phyloP scores from a whole-genome alignment of 2,888 invertebrate genomes.

The Alcis repandata region DNA sequence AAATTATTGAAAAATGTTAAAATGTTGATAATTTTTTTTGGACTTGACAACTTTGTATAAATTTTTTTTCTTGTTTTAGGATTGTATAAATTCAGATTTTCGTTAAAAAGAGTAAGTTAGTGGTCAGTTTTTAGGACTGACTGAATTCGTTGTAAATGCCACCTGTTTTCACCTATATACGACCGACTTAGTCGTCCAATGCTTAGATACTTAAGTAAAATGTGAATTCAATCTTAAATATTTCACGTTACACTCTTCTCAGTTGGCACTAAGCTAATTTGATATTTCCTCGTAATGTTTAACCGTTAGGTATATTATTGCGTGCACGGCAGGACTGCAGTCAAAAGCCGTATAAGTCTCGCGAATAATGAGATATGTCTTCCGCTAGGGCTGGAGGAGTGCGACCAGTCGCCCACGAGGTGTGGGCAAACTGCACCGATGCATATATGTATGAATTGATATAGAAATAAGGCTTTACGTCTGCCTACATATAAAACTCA shows the following conservation, averaged over 20 bases:
- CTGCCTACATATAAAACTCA: too few species aligned
- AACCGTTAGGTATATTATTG: slow-evolving; percentile 2
- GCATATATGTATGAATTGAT: not conserved
- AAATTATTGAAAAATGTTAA: too few species aligned
- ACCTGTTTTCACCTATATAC: too few species aligned
- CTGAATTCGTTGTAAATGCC: too few species aligned
- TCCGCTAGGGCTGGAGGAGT: slow-evolving; percentile 50
- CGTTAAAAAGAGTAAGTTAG: too few species aligned
- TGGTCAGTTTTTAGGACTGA: too few species aligned
- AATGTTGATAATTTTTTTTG: too few species aligned
- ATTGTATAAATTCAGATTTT: too few species aligned
- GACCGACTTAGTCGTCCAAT: too few species aligned
- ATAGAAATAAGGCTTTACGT: not conserved
- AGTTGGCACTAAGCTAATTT: slow-evolving; percentile 4
- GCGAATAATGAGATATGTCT: slow-evolving; percentile 58
- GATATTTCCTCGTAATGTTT: slow-evolving; percentile 1
- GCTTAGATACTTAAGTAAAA: too few species aligned
- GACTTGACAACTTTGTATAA: too few species aligned
- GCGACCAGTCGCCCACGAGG: slow-evolving; percentile 53
- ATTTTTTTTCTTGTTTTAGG: too few species aligned
- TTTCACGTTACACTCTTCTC: not conserved
- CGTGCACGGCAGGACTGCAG: not conserved
- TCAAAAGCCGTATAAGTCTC: slow-evolving; percentile 47
- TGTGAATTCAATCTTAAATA: not conserved
- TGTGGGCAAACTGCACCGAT: slow-evolving; percentile 51